Evolutionary conservation across 2,113 vertebrate genomes (phyloP).

Genomic region (Dromas ardeola): DNA sequence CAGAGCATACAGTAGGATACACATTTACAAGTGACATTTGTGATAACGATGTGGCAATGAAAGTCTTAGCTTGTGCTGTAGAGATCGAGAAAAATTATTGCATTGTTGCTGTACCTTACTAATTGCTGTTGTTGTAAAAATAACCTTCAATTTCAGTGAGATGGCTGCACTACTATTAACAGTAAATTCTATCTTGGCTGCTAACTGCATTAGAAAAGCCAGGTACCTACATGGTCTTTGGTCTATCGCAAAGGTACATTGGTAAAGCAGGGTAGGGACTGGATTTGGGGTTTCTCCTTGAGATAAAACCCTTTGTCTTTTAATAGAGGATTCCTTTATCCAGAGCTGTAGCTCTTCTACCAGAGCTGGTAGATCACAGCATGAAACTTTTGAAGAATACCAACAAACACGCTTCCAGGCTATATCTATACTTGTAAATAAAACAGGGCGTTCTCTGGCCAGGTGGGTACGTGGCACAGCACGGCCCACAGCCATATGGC

Average conservation of each 20-base stretch:
- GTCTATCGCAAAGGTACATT: neutral
- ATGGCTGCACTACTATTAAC: neutral
- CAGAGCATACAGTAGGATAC: neutral
- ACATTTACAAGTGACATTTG: neutral
- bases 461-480: neutral
- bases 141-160: neutral
- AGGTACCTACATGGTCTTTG: neutral
- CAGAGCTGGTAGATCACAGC: neutral
- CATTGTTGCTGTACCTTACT: neutral
- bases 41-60: neutral
- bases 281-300: neutral
- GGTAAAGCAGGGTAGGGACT: neutral
- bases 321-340: neutral
- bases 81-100: neutral
- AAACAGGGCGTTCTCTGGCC: neutral
- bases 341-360: neutral
- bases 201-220: neutral
- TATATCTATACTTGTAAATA: neutral
- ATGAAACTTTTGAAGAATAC: neutral
- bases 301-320: neutral
- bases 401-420: neutral
- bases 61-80: neutral
- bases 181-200: neutral
- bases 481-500: neutral
- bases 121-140: neutral